Base-by-base conservation (phyloP, 2,888 invertebrate species). In the Vanessa cardui region DNA sequence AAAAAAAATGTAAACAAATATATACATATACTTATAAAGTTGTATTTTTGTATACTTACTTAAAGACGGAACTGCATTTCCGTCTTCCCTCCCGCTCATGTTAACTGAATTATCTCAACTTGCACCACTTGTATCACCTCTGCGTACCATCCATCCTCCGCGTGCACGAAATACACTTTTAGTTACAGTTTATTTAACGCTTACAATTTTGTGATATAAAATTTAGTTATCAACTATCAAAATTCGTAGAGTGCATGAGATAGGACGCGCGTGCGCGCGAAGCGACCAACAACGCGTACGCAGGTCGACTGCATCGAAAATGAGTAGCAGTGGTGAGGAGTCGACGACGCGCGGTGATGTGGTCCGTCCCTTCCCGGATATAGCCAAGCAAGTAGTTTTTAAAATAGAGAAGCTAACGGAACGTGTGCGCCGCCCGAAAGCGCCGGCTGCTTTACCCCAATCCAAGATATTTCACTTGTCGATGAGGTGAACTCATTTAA, bases 61-160 rank as follows among this genome's bases (percentile, higher is more conserved):
- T 78, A 87, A 89, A 90, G 90, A 89, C 86, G 91, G 90, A 90
- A 90, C 90, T 92, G 90, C 90, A 92, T 88, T 90, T 91, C 92
- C 92, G 90, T 87, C 89, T 88, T 88, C 89, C 86, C 88, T 89
- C 85, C 87, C 91, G 87, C 88, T 92, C 92, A 92, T 92, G 85
- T 86, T 92, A 89, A 85, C 80, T 84, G 82, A 80, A 82, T 85
- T 85, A 83, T 80, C 79, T 83, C 79, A 85, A 87, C 83, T 80
- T 80, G 85, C 84, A 88, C 89, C 87, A 88, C 87, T 83, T 80
- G 82, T 89, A 92, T 91, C 92, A 92, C 89, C 90, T 90, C 79
- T 82, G 81, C 81, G 81, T 82, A 83, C 80, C 78, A 86, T 88
- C 85, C 92, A 92, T 92, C 82, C 79, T 90, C 79, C 80, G 80